These are phyloP conservation scores for Tragelaphus imberbis DNA, from an alignment of 2,113 vertebrate species.

Conservation along the genomic window DNA sequence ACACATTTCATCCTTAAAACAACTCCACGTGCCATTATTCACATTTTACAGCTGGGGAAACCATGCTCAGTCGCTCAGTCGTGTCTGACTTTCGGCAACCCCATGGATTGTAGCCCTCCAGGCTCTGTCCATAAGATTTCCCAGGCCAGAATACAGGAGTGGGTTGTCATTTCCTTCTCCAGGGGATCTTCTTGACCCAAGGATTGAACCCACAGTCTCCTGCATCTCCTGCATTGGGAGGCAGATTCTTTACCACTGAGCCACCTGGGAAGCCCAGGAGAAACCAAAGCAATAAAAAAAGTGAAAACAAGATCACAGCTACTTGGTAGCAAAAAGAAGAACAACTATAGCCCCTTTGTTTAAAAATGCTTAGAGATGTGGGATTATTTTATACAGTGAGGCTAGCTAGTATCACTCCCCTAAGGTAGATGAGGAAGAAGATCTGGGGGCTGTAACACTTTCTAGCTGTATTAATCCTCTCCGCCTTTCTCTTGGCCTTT, in stretches of 20 bases:
- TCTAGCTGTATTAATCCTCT: neutral
- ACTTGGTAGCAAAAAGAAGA: neutral
- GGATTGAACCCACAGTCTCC: neutral
- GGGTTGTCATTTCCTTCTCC: neutral
- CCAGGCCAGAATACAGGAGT: neutral
- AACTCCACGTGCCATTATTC: neutral
- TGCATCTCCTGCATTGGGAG: neutral
- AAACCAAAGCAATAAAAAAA: neutral
- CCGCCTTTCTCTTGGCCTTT: neutral
- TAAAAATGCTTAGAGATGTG: neutral
- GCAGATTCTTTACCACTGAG: neutral
- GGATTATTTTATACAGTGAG: neutral
- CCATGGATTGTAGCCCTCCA: neutral
- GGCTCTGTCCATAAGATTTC: neutral
- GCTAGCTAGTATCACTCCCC: neutral
- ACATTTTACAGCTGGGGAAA: neutral
- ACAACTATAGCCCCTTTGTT: neutral
- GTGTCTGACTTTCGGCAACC: neutral
- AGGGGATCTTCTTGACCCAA: neutral
- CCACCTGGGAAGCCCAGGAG: neutral
- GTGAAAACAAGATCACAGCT: neutral
- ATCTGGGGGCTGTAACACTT: neutral
- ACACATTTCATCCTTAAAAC: neutral
- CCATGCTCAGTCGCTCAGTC: rapidly evolving
- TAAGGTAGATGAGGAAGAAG: neutral